Conservation (phyloP, 2,888 invertebrate genomes). For the Abrostola triplasia region DNA sequence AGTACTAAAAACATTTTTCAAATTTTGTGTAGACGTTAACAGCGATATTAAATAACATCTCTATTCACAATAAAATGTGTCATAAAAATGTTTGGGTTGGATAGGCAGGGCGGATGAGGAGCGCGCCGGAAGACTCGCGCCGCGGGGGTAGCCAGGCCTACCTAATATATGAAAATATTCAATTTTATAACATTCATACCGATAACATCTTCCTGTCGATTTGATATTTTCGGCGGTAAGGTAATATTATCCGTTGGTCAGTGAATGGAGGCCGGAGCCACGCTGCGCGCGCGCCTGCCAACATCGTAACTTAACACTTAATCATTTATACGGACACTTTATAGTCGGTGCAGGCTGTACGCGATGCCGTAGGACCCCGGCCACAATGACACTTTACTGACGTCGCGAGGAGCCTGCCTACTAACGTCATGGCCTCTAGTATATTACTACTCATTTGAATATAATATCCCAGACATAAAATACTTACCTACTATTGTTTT, state of each 20-base stretch:
- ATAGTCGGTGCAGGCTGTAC: conserved; percentile 69
- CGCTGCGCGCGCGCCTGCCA: conserved; percentile 81
- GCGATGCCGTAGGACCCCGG: conserved; percentile 46
- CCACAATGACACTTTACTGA: conserved; percentile 55
- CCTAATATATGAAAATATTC: conserved; percentile 84
- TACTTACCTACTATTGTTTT: not conserved
- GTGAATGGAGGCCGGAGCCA: conserved; percentile 81
- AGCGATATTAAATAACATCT: conserved; percentile 86
- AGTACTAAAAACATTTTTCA: conserved; percentile 67
- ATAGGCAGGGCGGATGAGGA: conserved; percentile 47
- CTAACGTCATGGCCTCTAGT: conserved; percentile 46
- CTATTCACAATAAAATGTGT: conserved; percentile 83
- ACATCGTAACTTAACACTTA: conserved; percentile 87
- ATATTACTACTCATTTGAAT: conserved; percentile 56
- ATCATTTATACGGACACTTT: conserved; percentile 85
- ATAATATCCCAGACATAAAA: conserved; percentile 32
- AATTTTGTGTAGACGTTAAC: conserved; percentile 82
- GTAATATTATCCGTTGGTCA: conserved; percentile 81
- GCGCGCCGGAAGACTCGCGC: conserved; percentile 74
- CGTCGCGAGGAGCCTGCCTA: conserved; percentile 31
- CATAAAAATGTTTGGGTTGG: conserved; percentile 70
- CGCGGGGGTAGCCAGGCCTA: conserved; percentile 75
- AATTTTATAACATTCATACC: conserved; percentile 86
- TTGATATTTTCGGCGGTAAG: conserved; percentile 87
- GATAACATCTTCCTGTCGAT: conserved; percentile 87